Percentiles rank a stretch among this genome's conserved stretches.
phyloP scores from a whole-genome alignment of 1,140 invertebrate species.

The Pogonomyrmex californicus region DNA sequence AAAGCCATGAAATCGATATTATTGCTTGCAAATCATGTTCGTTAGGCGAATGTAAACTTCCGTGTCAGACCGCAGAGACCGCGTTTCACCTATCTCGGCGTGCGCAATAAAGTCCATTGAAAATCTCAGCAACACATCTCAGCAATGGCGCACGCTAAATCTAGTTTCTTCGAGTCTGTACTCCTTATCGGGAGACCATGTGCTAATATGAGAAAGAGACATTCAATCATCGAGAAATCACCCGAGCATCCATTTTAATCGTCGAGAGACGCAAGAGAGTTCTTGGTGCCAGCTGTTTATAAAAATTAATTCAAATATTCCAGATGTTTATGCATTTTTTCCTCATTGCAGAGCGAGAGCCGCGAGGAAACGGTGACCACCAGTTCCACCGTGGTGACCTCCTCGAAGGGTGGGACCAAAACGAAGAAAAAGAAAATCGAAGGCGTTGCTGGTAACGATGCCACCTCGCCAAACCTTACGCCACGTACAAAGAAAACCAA shows the following conservation, averaged over 20 bases:
- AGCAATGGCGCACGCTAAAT: slow-evolving; percentile 29
- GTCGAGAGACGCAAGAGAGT: neutral
- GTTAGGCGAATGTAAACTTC: slow-evolving; percentile 44
- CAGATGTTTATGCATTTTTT: neutral
- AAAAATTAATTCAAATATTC: neutral
- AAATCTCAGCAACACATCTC: neutral
- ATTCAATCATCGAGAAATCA: neutral
- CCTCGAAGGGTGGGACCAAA: slow-evolving; percentile 76
- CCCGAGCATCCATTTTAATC: neutral
- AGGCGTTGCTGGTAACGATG: slow-evolving; percentile 82
- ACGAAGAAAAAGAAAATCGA: slow-evolving; percentile 86
- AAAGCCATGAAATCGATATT: slow-evolving; percentile 44
- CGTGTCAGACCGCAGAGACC: slow-evolving; percentile 23
- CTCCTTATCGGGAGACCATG: slow-evolving; percentile 1
- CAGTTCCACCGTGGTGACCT: slow-evolving; percentile 73
- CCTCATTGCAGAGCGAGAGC: slow-evolving; percentile 81
- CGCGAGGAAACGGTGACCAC: slow-evolving; percentile 84
- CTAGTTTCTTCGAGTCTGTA: slow-evolving; percentile 16
- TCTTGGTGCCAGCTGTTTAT: neutral
- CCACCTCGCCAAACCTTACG: slow-evolving; percentile 83
- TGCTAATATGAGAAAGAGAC: neutral
- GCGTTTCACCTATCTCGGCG: slow-evolving; percentile 27
- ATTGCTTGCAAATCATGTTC: slow-evolving; percentile 39
- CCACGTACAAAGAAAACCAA: slow-evolving; percentile 88
- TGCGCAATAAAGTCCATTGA: slow-evolving; percentile 45